Percentiles rank a stretch among this genome's conserved stretches.
phyloP scores from a whole-genome alignment of 2,888 invertebrate genomes.

The Hybos culiciformis region DNA sequence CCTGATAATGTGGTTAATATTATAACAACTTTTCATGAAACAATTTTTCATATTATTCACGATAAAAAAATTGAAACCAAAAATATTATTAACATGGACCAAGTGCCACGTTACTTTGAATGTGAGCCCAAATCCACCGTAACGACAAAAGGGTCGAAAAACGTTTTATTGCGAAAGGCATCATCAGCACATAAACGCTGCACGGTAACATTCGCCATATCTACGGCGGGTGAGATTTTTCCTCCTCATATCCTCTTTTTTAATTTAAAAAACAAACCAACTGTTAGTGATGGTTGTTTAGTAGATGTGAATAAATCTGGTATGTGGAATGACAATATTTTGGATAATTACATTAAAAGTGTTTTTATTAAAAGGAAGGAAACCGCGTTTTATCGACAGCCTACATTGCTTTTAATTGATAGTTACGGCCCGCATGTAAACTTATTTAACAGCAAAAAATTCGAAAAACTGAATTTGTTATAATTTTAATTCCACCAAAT shows the following conservation, averaged over 20 bases:
- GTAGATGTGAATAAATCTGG: conserved; percentile 1
- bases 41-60: not conserved
- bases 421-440: conserved; percentile 1
- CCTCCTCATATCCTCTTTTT: not conserved
- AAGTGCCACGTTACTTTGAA: conserved; percentile 2
- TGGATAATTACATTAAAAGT: not conserved
- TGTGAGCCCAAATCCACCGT: not conserved
- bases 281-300: not conserved
- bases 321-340: conserved; percentile 3
- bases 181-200: conserved; percentile 1
- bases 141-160: not conserved
- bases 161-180: not conserved
- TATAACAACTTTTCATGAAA: not conserved
- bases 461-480: conserved; percentile 1
- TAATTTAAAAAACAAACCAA: conserved; percentile 3
- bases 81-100: conserved; percentile 1
- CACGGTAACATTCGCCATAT: conserved; percentile 2
- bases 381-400: not conserved
- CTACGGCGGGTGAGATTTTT: not conserved
- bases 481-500: not conserved
- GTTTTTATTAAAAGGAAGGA: not conserved
- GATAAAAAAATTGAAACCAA: not conserved
- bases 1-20: conserved; percentile 3
- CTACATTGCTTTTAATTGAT: conserved; percentile 2
- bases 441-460: not conserved